Evolutionary conservation across 1,140 invertebrate species (phyloP).

Genomic region (Drosophila dunni): DNA sequence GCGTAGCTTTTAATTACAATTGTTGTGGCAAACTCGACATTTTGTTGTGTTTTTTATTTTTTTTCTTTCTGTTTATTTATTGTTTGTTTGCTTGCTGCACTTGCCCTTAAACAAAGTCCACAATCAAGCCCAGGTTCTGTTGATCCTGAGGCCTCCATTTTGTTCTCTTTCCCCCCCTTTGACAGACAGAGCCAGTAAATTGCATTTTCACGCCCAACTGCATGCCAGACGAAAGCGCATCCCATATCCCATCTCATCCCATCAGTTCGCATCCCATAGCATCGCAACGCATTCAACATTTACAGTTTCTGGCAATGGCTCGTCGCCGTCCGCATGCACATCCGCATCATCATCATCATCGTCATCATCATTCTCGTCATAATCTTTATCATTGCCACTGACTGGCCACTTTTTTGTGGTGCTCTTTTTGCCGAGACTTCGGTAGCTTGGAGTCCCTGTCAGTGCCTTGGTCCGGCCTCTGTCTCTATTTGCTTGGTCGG

Average conservation of each 20-base stretch:
- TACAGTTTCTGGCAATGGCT: constrained; percentile 38
- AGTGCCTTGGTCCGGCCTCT: not conserved
- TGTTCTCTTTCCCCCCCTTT: not conserved
- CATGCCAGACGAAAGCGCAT: constrained; percentile 34
- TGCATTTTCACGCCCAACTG: constrained; percentile 74
- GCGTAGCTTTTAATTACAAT: constrained; percentile 75
- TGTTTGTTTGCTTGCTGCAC: constrained; percentile 30
- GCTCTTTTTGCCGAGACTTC: constrained; percentile 10
- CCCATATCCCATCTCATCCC: not conserved
- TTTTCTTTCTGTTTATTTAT: not conserved
- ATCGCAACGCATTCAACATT: constrained; percentile 55
- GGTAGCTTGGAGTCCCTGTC: not conserved
- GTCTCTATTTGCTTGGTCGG: not conserved
- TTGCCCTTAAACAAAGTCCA: constrained; percentile 36
- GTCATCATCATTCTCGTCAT: constrained; percentile 16
- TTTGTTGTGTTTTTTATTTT: constrained; percentile 18
- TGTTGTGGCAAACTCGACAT: constrained; percentile 57
- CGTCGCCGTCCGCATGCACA: constrained; percentile 21
- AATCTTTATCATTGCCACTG: constrained; percentile 49
- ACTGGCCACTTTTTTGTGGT: constrained; percentile 27
- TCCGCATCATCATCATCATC: constrained; percentile 11
- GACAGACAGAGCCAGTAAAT: constrained; percentile 58
- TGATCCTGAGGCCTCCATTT: constrained; percentile 2
- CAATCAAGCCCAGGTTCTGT: constrained; percentile 13
- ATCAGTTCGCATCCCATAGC: not conserved